Base-by-base conservation (phyloP, 1,140 invertebrate species). In the Luehdorfia chinensis region DNA sequence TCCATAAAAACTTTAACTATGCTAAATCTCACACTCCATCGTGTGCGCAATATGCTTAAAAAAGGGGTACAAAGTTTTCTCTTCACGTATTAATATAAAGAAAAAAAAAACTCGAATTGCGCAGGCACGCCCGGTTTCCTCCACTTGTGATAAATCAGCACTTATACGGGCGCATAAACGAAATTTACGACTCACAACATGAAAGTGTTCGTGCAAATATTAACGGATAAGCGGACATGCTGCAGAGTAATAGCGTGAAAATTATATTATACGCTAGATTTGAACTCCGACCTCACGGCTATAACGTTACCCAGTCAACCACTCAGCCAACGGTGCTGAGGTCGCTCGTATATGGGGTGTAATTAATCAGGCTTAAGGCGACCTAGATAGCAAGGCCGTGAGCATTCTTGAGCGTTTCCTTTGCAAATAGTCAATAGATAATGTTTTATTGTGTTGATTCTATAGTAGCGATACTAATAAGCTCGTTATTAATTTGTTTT, bases 331-430 rank as follows among this genome's bases (percentile, higher is more conserved):
- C 9, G 36, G 37, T 14, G 31, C 5, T n/a, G 31, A 16, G 37
- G 37, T 28, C 37, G 13, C 34, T 12, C 21, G 21, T 28, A 41
- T 23, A 41, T 16, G 37, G 37, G 34, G 16, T 19, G 7, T 41
- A 28, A 41, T 41, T 41, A 27, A 41, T 41, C 37, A 28, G 13
- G 14, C 37, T 16, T 41, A n/a, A 41, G 37, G 23, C 18, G 34
- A 23, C 37, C 37, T 14, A 41, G 21, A 41, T 41, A 12, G 8
- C 39, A 43, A 43, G 39, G 39, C 39, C 39, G 23, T 16, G 37
- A n/a, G 16, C 39, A 43, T 43, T 43, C 39, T 25, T 16, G 2
- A 0, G 25, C 14, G 39, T 43, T 16, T 27, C 39, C 23, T 28
- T 43, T 28, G 39, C 23, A 2, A 30, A 28, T 15, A 2, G 7